Percentiles rank a stretch among this genome's conserved stretches.
These are phyloP conservation scores for Drosophila tristis DNA, from an alignment of 1,140 invertebrate genomes.

Conservation along the genomic window DNA sequence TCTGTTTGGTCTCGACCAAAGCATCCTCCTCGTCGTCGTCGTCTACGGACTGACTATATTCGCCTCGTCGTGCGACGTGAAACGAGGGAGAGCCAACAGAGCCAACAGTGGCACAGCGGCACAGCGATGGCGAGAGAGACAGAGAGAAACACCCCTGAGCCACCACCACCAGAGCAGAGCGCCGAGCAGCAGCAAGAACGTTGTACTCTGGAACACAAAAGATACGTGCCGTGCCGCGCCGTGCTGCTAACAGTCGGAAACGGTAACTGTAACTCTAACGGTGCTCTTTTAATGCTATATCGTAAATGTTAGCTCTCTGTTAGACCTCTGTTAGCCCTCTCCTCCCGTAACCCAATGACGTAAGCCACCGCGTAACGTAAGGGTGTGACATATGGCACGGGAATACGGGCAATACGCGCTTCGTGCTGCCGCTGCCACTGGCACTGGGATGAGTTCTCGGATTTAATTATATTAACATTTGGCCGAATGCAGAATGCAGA, in stretches of 20 bases:
- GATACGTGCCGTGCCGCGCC: no score
- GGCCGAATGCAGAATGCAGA: background rate
- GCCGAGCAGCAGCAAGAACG: no score
- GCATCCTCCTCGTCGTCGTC: slow-evolving; percentile 43
- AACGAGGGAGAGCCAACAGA: slow-evolving; percentile 1
- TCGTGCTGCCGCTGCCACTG: background rate
- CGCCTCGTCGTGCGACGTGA: slow-evolving; percentile 30
- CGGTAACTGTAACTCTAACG: slow-evolving; percentile 13
- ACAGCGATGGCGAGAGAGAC: slow-evolving; percentile 18
- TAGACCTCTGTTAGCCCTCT: slow-evolving; percentile 11
- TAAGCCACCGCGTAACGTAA: slow-evolving; percentile 45
- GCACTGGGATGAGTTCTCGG: background rate
- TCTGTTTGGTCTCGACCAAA: slow-evolving; percentile 18
- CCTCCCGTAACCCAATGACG: slow-evolving; percentile 43
- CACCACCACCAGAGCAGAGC: slow-evolving; percentile 70
- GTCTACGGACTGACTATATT: slow-evolving; percentile 1
- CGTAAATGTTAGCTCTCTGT: slow-evolving; percentile 48
- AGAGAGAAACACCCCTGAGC: slow-evolving; percentile 33
- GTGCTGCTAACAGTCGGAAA: slow-evolving; percentile 11
- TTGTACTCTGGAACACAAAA: no score
- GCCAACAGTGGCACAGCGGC: no score
- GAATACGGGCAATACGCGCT: slow-evolving; percentile 15
- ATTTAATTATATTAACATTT: slow-evolving; percentile 24
- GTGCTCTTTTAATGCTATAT: slow-evolving; percentile 24
- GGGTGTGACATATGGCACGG: slow-evolving; percentile 10